Base-by-base conservation (phyloP, 53 echinoderm and acorn worm species). In the Crossaster papposus region DNA sequence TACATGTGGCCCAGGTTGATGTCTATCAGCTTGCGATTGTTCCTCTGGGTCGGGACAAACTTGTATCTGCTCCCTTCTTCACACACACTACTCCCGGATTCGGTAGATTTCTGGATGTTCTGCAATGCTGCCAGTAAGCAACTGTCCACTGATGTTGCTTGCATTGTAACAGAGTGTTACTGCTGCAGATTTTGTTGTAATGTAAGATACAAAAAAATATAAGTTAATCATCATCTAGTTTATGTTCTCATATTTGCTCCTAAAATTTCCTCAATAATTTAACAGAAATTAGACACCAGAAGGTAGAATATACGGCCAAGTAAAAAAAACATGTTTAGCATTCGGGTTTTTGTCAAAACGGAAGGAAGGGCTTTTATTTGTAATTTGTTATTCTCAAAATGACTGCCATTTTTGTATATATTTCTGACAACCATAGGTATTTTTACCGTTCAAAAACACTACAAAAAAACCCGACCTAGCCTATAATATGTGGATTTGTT, bases 1-100 rank as follows among this genome's bases (percentile, higher is more conserved):
- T 88, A 88, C 3, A 64, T 88, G 79, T 78, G 54, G 77, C 89
- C 89, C 2, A 22, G 29, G 62, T 44, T 55, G 65, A 36, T 74
- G 75, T 88, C 89, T 17, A 88, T 65, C 51, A 88, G 26, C 65
- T 88, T 88, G 44, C 79, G 62, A 13, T 34, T 23, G 1, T 52
- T 28, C 30, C 89, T 32, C 65, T 88, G 89, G 77, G 89, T 77
- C 32, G 54, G 36, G 26, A 70, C 29, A 68, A 83, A 65, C 44
- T 65, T 65, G 44, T 44, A 83, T 24, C 83, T 36, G 8, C 17
- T 44, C 17, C 36, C 44, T 9, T 36, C 22, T 14, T 68, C 70
- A 38, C 65, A 36, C 5, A 35, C 75, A 28, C 30, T 18, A 14
- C 29, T 24, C 7, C 81, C 33, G 0, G 55, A 34, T 54, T 1